Evolutionary conservation across 2,797 vertebrate genomes (phyloP), one percentile per base, ranked within the genome.

Genomic region (Alca torda): DNA sequence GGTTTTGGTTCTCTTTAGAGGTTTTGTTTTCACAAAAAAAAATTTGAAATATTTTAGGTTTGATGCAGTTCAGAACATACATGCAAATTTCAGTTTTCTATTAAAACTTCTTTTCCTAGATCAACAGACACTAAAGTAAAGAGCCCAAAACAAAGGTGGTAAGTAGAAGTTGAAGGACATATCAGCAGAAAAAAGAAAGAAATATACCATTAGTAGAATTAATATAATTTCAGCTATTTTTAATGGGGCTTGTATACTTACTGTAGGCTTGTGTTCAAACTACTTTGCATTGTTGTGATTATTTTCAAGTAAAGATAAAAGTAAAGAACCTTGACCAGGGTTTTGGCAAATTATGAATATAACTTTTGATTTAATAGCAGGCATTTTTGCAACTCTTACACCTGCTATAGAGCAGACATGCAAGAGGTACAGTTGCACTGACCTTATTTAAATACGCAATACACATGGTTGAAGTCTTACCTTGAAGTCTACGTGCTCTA

Each of bases 241-340:
- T 10, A 51, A 51, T 31, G 6, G 4, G 9, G 1, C 1, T 80
- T 72, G 2, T n/a, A 24, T 30, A 33, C 1, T 50, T 68, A 31
- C 41, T 56, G 3, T 72, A 65, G 39, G 5, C 7, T 81, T 7
- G 31, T 16, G 9, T 81, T 81, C 48, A 33, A 64, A 37, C 7
- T 45, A 30, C 16, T 83, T 85, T 35, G 4, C 10, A 37, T n/a
- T 68, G 35, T 20, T 73, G 41, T 30, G 15, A 76, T 35, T 65
- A n/a, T 68, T 91, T 83, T 54, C 20, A 81, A 50, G 14, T 20
- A 48, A 80, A 70, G 37, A 51, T 35, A 60, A 72, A 67, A 78
- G 13, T 3, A 3, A 56, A 45, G 23, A 68, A n/a, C 5, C 2
- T 46, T 65, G 26, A 48, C 8, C 6, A 54, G 16, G 1, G 6